Percentiles rank a stretch among this genome's conserved stretches.
These are phyloP conservation scores for Lethenteron reissneri DNA, from an alignment of 2,113 vertebrate genomes.

Conservation along the genomic window DNA sequence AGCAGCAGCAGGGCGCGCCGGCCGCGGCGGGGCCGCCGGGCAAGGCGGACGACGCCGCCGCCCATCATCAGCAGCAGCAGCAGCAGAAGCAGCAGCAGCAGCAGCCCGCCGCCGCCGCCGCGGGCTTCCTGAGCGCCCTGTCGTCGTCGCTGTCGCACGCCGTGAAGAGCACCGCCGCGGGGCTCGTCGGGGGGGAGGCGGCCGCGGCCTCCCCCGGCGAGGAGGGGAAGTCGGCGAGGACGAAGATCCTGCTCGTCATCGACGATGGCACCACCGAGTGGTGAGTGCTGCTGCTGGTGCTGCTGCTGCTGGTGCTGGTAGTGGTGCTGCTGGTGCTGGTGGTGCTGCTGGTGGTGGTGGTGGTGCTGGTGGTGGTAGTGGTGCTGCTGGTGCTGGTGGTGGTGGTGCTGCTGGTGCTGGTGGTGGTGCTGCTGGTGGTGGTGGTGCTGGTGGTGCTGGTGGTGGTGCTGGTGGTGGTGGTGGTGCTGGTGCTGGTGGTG, in stretches of 20 bases:
- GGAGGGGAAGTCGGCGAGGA: constrained; percentile 20
- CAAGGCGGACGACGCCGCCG: constrained; percentile 13
- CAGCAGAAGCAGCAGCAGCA: too few relatives aligned
- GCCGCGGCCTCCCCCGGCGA: constrained; percentile 24
- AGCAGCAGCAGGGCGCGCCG: constrained; percentile 44
- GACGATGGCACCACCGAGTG: constrained; percentile 62
- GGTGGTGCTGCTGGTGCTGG: too few relatives aligned
- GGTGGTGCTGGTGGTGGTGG: too few relatives aligned
- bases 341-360: too few relatives aligned
- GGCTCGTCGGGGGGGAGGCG: constrained; percentile 43
- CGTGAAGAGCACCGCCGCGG: constrained; percentile 63
- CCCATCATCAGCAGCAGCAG: too few relatives aligned
- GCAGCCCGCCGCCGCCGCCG: constrained; percentile 15
- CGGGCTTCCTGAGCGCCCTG: constrained; percentile 52
- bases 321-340: too few relatives aligned
- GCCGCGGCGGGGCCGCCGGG: constrained; percentile 35
- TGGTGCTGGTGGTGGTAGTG: too few relatives aligned
- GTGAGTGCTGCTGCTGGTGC: constrained; percentile 19
- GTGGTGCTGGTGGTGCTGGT: too few relatives aligned
- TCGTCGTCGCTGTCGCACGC: constrained; percentile 43
- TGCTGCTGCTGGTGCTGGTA: too few relatives aligned
- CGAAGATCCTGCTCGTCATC: constrained; percentile 46
- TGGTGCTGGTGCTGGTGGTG: too few relatives aligned
- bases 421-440: too few relatives aligned
- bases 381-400: too few relatives aligned